These are phyloP conservation scores for Columba guinea DNA, from an alignment of 2,797 vertebrate species.

Conservation along the genomic window DNA sequence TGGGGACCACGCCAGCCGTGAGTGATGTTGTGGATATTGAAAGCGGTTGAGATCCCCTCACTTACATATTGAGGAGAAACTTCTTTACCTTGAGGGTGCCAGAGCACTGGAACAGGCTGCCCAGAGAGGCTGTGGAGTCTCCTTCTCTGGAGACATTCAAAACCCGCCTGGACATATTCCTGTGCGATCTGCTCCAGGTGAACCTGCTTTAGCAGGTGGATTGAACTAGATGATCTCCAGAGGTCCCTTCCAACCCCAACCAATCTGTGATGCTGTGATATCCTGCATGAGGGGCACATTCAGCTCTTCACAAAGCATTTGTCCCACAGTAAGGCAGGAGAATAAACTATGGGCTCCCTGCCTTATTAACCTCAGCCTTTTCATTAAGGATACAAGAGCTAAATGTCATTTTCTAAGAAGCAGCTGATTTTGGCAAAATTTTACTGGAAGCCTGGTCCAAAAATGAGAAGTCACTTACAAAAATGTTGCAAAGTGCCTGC, in stretches of 20 bases:
- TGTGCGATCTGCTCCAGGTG: too few species aligned
- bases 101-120: too few species aligned
- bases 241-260: too few species aligned
- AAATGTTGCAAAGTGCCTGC: background rate
- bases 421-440: background rate
- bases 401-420: background rate
- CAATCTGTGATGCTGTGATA: too few species aligned
- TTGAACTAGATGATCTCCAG: too few species aligned
- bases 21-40: fast-evolving
- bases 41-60: background rate
- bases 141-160: too few species aligned
- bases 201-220: too few species aligned
- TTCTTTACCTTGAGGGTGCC: too few species aligned
- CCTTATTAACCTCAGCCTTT: background rate
- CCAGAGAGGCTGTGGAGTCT: too few species aligned
- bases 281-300: background rate
- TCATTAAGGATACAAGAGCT: background rate
- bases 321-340: background rate
- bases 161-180: too few species aligned
- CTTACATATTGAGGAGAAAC: background rate
- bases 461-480: background rate
- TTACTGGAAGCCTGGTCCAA: background rate
- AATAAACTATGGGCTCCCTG: background rate
- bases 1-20: background rate
- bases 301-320: background rate